Evolutionary conservation across 2,888 invertebrate species (phyloP), one percentile per base, ranked within the genome.

Genomic region (Melinaea menophilus): DNA sequence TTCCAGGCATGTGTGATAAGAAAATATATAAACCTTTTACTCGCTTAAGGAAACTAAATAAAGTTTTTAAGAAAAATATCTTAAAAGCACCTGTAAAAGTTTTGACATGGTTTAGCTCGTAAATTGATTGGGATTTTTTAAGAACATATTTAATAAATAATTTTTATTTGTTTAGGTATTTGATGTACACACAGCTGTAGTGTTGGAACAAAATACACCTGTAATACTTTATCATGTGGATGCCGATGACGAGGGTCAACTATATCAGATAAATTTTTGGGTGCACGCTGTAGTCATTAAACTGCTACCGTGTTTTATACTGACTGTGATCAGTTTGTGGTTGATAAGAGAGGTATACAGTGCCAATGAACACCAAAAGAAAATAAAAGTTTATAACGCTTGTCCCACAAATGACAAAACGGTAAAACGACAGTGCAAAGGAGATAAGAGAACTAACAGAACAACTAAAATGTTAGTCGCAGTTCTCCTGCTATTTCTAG

Each of bases 391-490:
- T 0, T 89, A 90, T 73, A 88, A 85, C 65, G 80, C 88, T 7
- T 89, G 89, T 48, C 86, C 88, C 0, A 82, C 86, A 0, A 87
- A 78, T 59, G 85, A 81, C 57, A 89, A 88, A 71, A 81, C 80
- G 13, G 71, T 79, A 1, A 87, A 87, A 67, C 79, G 89, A 1
- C 88, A 89, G 56, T 84, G 79, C 65, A 90, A 90, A 74, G 86
- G 86, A 1, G 88, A 90, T 47, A 85, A 82, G 71, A 73, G 89
- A 70, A 87, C 86, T 12, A 96, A 98, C 79, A 92, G 98, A 70
- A 98, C 98, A 0, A 98, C 98, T 0, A 94, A 94, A 80, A 96
- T 98, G 94, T 86, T 98, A 33, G 93, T 98, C 2, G 97, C 97
- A 0, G 96, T 98, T 0, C 91, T 98, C 0, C 86, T 97, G 2